A percentile compares a stretch with the other conserved stretches of the same genome.
phyloP scores from a whole-genome alignment of 2,113 vertebrate genomes.

The Chauna torquata region DNA sequence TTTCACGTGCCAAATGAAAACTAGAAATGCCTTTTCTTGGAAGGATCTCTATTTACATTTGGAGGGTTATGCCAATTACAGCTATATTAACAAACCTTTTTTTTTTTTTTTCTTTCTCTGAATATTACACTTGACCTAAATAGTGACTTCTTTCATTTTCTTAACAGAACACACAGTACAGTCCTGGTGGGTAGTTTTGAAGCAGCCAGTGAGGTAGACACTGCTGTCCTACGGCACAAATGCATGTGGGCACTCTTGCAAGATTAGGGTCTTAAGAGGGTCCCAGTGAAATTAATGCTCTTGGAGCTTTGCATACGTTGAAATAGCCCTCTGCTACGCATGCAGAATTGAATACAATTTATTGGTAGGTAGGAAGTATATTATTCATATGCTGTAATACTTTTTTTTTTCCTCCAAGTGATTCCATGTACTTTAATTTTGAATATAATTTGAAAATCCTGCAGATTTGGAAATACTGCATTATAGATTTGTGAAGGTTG shows the following conservation, averaged over 20 bases:
- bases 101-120: background rate
- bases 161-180: background rate
- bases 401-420: background rate
- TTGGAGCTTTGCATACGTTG: background rate
- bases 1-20: background rate
- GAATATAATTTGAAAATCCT: background rate
- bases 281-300: background rate
- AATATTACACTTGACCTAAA: slow-evolving; percentile 4
- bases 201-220: background rate
- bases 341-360: background rate
- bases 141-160: slow-evolving; percentile 10
- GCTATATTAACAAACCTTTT: background rate
- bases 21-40: slow-evolving; percentile 44
- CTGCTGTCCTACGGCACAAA: background rate
- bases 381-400: background rate
- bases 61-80: slow-evolving; percentile 18
- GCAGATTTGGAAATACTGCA: background rate
- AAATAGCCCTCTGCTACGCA: background rate
- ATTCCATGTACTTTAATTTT: background rate
- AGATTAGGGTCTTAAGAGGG: background rate
- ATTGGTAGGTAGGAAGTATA: background rate
- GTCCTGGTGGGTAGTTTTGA: background rate
- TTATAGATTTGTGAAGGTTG: background rate
- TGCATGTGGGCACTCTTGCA: background rate
- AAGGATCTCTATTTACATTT: slow-evolving; percentile 33